phyloP scores from a whole-genome alignment of 1,140 invertebrate species.

The Heterodera schachtii region DNA sequence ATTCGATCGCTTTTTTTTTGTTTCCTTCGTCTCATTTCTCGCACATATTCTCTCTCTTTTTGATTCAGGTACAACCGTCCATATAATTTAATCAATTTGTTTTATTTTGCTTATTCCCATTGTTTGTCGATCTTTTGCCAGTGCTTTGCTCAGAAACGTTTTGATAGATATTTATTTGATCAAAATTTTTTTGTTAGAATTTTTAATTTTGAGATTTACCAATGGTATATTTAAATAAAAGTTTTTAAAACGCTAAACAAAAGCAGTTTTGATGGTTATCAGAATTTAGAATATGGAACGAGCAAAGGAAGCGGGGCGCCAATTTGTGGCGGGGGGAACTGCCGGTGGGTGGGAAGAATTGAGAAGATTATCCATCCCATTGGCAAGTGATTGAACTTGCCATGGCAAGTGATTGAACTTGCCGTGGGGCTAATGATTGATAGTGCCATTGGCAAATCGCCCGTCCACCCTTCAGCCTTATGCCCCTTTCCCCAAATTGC shows the following conservation, averaged over 20 bases:
- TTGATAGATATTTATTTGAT: not conserved
- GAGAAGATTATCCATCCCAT: not conserved
- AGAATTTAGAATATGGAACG: conserved; percentile 45
- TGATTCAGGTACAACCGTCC: not conserved
- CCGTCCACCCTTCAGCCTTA: too few species aligned
- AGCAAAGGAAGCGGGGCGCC: conserved; percentile 73
- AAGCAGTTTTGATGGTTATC: not conserved
- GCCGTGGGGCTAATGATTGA: too few species aligned
- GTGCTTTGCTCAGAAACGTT: not conserved
- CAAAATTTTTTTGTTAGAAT: not conserved
- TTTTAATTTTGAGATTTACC: not conserved
- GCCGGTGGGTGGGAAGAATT: conserved; percentile 71
- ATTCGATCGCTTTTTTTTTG: not conserved
- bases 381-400: too few species aligned
- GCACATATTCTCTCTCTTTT: not conserved
- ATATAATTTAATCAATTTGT: too few species aligned
- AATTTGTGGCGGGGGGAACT: conserved; percentile 83
- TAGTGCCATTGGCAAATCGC: too few species aligned
- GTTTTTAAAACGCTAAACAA: too few species aligned
- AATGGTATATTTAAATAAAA: not conserved
- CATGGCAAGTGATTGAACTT: too few species aligned
- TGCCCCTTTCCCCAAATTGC: not conserved
- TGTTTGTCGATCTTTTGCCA: not conserved
- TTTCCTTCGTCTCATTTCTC: not conserved
- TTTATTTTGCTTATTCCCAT: not conserved